phyloP scores from a whole-genome alignment of 1,140 invertebrate species.

The Hylaeus volcanicus region DNA sequence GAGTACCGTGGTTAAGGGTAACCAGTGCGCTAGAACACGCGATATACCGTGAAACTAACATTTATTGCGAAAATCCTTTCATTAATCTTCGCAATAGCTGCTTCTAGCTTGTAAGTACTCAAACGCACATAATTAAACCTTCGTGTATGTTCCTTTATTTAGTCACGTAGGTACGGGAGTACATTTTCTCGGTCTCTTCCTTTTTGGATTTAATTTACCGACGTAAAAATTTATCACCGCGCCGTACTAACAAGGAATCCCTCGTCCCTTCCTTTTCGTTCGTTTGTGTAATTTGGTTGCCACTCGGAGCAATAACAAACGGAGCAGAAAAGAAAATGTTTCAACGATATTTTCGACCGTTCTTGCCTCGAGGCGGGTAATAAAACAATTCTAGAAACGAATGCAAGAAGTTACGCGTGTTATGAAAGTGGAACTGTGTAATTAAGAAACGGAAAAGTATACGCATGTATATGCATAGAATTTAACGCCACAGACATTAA shows the following conservation, averaged over 20 bases:
- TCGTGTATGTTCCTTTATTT: not conserved
- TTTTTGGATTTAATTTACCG: not conserved
- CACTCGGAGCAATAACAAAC: no score
- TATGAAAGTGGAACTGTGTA: no score
- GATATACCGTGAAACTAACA: not conserved
- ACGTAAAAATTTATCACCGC: not conserved
- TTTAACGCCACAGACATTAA: no score
- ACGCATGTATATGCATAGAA: no score
- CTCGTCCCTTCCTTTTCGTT: no score
- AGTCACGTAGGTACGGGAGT: not conserved
- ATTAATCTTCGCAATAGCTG: not conserved
- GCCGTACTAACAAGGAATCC: not conserved
- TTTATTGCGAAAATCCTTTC: slow-evolving; percentile 1
- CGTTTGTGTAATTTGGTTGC: no score
- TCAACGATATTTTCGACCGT: no score
- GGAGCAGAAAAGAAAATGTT: no score
- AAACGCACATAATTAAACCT: not conserved
- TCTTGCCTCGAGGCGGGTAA: no score
- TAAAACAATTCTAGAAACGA: no score
- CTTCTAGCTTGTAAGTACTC: not conserved
- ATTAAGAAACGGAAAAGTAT: no score
- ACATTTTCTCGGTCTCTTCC: not conserved
- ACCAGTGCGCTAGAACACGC: not conserved
- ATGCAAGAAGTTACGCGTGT: no score
- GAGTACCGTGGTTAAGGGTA: not conserved